phyloP scores from a whole-genome alignment of 2,797 vertebrate species.

The Meriones psammophilus region DNA sequence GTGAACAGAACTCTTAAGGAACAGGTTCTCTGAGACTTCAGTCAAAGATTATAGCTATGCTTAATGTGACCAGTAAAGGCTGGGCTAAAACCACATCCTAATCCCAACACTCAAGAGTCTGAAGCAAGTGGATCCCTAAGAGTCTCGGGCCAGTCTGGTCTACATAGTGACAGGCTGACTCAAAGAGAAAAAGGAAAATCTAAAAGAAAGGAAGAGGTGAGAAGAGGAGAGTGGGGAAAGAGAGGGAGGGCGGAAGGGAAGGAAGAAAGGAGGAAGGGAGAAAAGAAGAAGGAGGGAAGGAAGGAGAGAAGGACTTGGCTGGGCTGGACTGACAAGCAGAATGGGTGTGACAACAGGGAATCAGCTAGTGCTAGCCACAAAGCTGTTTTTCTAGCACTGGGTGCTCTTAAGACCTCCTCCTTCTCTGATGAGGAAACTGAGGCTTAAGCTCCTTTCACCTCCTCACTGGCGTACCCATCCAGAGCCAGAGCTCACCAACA shows the following conservation, averaged over 20 bases:
- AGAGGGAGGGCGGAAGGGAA: background rate
- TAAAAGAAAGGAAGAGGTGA: background rate
- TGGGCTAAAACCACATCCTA: background rate
- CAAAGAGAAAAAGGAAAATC: background rate
- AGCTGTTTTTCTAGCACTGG: background rate
- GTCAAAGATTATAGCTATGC: background rate
- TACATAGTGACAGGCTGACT: background rate
- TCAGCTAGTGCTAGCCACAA: too few species aligned
- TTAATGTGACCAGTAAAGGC: background rate
- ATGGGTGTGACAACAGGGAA: background rate
- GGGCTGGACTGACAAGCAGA: background rate
- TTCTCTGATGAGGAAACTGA: background rate
- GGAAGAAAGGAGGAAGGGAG: accelerated
- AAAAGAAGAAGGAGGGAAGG: background rate
- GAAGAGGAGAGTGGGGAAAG: background rate
- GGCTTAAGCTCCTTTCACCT: background rate
- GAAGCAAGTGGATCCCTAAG: background rate
- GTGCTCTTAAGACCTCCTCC: background rate
- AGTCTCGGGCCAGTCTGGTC: too few species aligned
- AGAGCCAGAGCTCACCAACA: background rate
- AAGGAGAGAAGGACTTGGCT: too few species aligned
- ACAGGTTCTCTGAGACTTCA: background rate
- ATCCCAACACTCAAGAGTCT: background rate
- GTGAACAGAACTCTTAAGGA: background rate
- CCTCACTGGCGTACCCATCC: too few species aligned